Evolutionary conservation across 2,797 vertebrate species (phyloP).

Genomic region (Phyllotis vaccarum): DNA sequence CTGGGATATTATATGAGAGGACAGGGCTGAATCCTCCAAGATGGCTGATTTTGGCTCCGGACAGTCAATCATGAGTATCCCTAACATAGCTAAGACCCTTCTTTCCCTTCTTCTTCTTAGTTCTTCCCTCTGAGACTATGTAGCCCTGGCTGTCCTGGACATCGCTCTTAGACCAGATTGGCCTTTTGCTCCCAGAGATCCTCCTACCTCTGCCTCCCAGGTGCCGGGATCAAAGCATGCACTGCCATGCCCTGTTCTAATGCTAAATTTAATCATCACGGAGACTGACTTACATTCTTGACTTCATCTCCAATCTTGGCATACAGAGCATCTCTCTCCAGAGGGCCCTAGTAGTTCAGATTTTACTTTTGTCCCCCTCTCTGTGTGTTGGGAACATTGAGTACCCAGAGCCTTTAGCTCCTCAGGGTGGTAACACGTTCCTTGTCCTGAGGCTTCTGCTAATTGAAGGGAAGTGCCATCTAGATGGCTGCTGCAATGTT

Average conservation of each 20-base stretch:
- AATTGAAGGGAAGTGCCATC: rapidly evolving
- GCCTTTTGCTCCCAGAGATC: not conserved
- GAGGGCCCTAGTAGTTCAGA: not conserved
- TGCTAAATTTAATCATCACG: too few species aligned
- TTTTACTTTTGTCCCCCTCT: not conserved
- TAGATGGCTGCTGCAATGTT: rapidly evolving
- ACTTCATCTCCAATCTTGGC: not conserved
- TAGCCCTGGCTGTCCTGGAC: not conserved
- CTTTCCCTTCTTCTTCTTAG: not conserved
- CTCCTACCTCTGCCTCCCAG: not conserved
- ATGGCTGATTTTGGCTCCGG: not conserved
- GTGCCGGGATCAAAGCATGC: too few species aligned
- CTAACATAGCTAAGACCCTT: not conserved
- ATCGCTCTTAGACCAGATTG: not conserved
- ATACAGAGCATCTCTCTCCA: not conserved
- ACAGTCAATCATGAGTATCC: not conserved
- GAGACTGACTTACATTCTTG: too few species aligned
- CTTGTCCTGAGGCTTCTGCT: not conserved
- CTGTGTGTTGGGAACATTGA: too few species aligned
- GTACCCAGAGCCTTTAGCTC: not conserved
- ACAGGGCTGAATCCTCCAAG: not conserved
- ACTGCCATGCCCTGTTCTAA: not conserved
- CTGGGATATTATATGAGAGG: not conserved
- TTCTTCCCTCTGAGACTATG: too few species aligned
- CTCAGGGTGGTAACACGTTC: rapidly evolving